Percentiles rank a stretch among this genome's conserved stretches.
Conservation (phyloP, 1,140 invertebrate genomes). For the Polypedilum vanderplanki region DNA sequence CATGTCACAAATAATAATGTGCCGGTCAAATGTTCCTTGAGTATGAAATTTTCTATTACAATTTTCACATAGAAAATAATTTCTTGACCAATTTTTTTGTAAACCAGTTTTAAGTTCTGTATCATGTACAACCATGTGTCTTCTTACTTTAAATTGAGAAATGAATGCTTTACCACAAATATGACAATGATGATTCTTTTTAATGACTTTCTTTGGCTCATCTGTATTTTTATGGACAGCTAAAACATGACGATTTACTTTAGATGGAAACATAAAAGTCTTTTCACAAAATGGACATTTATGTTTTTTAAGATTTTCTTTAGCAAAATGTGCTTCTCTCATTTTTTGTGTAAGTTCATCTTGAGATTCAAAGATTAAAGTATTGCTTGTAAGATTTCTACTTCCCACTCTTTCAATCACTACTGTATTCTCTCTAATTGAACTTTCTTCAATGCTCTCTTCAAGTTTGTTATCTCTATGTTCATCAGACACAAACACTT, state of each 20-base stretch:
- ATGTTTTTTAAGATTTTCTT: background rate
- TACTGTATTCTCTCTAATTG: background rate
- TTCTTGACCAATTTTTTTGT: constrained; percentile 19
- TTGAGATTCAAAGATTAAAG: background rate
- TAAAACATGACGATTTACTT: background rate
- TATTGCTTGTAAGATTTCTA: background rate
- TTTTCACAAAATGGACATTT: constrained; percentile 15
- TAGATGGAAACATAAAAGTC: constrained; percentile 3
- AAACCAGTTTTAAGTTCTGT: background rate
- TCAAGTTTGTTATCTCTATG: background rate
- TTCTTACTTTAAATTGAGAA: background rate
- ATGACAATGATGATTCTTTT: constrained; percentile 2
- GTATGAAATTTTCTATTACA: constrained; percentile 22
- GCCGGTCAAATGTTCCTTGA: background rate
- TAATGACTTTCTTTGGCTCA: background rate
- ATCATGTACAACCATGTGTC: constrained; percentile 20
- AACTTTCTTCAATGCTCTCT: background rate
- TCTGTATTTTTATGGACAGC: background rate
- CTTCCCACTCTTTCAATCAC: constrained; percentile 2
- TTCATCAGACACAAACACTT: background rate
- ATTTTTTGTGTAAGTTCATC: constrained; percentile 16
- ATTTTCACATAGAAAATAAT: background rate
- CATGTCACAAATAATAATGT: background rate
- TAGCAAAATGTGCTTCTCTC: constrained; percentile 8
- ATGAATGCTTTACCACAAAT: background rate